Evolutionary conservation across 2,888 invertebrate genomes (phyloP).

Genomic region (Synanthedon andrenaeformis): DNA sequence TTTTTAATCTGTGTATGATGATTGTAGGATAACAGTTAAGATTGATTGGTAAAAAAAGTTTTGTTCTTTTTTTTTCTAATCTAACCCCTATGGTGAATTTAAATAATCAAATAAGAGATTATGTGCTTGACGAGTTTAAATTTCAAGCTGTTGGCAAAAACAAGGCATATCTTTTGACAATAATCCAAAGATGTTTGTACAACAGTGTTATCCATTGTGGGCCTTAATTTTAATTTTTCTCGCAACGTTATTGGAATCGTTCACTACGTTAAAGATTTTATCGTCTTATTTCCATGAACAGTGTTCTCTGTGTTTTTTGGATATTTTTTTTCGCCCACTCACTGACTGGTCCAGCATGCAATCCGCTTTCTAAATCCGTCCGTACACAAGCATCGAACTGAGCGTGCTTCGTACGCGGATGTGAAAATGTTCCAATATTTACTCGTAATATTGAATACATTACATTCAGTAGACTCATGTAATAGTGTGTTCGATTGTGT

Average conservation of each 20-base stretch:
- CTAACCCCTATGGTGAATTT: no score
- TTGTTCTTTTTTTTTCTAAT: no score
- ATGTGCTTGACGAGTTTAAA: no score
- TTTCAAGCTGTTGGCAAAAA: no score
- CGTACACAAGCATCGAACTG: conserved; percentile 26
- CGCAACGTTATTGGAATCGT: neutral
- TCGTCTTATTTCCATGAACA: conserved; percentile 24
- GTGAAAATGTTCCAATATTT: conserved; percentile 27
- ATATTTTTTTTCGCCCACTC: conserved; percentile 27
- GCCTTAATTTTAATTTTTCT: no score
- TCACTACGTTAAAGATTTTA: conserved; percentile 24
- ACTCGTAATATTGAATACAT: conserved; percentile 12
- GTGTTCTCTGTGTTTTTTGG: conserved; percentile 4
- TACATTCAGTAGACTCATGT: neutral
- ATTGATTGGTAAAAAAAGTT: no score
- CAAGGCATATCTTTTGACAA: no score
- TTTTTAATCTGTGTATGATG: no score
- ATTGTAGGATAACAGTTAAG: no score
- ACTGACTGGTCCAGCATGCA: conserved; percentile 47
- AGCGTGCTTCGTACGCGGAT: conserved; percentile 59
- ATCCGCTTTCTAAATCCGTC: conserved; percentile 60
- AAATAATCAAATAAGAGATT: no score
- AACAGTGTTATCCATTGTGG: no score
- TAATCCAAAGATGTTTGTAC: no score
- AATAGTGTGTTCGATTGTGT: neutral